These are phyloP conservation scores for Notolepis coatsorum DNA, from an alignment of 2,797 vertebrate genomes.

Conservation along the genomic window DNA sequence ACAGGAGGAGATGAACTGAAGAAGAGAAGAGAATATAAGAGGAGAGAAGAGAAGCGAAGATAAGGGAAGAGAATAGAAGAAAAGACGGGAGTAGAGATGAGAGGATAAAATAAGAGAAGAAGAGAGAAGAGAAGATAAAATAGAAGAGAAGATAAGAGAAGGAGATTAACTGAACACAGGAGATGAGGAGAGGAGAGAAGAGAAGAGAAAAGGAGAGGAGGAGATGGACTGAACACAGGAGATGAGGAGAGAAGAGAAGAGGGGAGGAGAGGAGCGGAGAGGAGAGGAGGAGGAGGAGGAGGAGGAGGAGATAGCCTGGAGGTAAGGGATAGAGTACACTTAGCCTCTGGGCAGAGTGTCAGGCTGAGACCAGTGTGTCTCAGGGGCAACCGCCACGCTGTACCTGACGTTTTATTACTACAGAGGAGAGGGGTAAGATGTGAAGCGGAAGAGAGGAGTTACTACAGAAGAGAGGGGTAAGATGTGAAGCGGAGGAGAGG, in stretches of 20 bases:
- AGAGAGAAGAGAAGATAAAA: background rate
- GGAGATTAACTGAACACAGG: background rate
- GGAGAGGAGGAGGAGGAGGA: background rate
- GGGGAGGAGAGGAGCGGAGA: background rate
- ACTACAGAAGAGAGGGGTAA: constrained; percentile 24
- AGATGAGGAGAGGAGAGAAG: background rate
- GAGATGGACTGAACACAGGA: no score
- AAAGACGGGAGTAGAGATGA: background rate
- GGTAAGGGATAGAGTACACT: background rate
- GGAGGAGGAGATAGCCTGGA: background rate
- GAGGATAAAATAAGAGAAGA: background rate
- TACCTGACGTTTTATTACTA: constrained; percentile 43
- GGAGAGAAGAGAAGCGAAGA: constrained; percentile 15
- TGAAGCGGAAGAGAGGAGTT: constrained; percentile 32
- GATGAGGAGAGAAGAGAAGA: background rate
- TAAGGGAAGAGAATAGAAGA: background rate
- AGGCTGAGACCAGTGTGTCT: no score
- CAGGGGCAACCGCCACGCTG: no score
- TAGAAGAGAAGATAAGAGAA: background rate
- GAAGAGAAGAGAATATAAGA: no score
- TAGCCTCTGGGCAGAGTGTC: no score
- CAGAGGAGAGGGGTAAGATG: constrained; percentile 26
- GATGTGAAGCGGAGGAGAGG: background rate
- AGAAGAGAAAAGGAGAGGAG: background rate
- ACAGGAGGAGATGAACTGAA: constrained; percentile 21